Evolutionary conservation across 2,888 invertebrate species (phyloP), one percentile per base, ranked within the genome.

Genomic region (Rhogogaster chlorosoma): DNA sequence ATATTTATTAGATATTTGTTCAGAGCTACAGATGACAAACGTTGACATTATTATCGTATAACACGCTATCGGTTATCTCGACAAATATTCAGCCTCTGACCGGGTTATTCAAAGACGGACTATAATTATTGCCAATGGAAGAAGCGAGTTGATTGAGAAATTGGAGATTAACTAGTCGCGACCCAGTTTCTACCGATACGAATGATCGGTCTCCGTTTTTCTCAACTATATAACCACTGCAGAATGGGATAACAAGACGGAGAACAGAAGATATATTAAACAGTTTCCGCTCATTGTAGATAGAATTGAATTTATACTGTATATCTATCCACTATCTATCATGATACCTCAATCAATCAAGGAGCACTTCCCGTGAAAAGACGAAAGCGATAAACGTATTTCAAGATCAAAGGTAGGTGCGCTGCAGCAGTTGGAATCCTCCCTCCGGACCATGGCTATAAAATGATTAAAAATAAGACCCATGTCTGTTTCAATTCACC

Each of bases 401-500:
- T 22, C 57, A 57, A 57, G 57, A 57, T 57, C 57, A 57, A 57
- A 57, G 22, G 22, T 57, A 57, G n/a, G 22, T 12, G 15, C 12
- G 15, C 45, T 61, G 26, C 12, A 26, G 53, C 18, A 22, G 26
- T 49, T 7, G 1, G 1, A n/a, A n/a, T 53, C 7, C n/a, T 53
- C n/a, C 18, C 49, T n/a, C n/a, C n/a, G 18, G n/a, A 49, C 49
- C 6, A 5, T n/a, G 7, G 18, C 2, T n/a, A 49, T 49, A 53
- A 7, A 53, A 53, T n/a, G 67, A 7, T 67, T 32, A 18, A 67
- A 42, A 73, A 73, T 73, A 73, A 73, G 42, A 26, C 26, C 10
- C 12, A 26, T 22, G 67, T 53, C 53, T 53, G 53, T 42, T 38
- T n/a, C 26, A 73, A 73, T 73, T 73, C 73, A 73, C 4, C 73